Percentiles rank a stretch among this genome's conserved stretches.
Conservation (phyloP, 2,888 invertebrate species). For the Quadroppia sp. region DNA sequence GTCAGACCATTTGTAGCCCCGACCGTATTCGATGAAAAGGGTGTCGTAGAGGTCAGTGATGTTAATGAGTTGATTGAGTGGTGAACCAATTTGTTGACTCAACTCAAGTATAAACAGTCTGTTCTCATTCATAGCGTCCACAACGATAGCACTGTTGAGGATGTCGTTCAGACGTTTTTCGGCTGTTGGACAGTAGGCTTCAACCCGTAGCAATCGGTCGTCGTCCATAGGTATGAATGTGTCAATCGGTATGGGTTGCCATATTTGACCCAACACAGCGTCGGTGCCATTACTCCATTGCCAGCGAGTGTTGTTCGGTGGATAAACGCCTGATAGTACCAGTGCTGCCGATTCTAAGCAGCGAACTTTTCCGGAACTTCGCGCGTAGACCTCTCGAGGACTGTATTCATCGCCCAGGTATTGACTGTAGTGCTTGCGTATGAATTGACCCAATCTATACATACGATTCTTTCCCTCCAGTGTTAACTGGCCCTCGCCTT, state of each 20-base stretch:
- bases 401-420: conserved; percentile 36
- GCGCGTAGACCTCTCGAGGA: conserved; percentile 29
- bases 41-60: conserved; percentile 18
- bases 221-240: conserved; percentile 34
- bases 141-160: background rate
- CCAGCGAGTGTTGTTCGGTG: background rate
- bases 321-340: conserved; percentile 38
- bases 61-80: background rate
- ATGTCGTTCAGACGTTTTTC: background rate
- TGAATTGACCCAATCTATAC: conserved; percentile 39
- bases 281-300: conserved; percentile 11
- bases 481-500: conserved; percentile 38
- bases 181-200: conserved; percentile 35
- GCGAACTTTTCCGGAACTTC: conserved; percentile 38
- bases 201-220: conserved; percentile 31
- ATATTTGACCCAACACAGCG: background rate
- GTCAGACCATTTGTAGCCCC: conserved; percentile 26
- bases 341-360: conserved; percentile 36
- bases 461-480: conserved; percentile 26
- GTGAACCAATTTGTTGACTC: background rate
- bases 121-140: background rate
- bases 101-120: background rate
- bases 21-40: conserved; percentile 9
- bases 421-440: conserved; percentile 29
- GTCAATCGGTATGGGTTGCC: conserved; percentile 38